Base-by-base conservation (phyloP, 2,113 vertebrate genomes). In the Atlantisia rogersi region DNA sequence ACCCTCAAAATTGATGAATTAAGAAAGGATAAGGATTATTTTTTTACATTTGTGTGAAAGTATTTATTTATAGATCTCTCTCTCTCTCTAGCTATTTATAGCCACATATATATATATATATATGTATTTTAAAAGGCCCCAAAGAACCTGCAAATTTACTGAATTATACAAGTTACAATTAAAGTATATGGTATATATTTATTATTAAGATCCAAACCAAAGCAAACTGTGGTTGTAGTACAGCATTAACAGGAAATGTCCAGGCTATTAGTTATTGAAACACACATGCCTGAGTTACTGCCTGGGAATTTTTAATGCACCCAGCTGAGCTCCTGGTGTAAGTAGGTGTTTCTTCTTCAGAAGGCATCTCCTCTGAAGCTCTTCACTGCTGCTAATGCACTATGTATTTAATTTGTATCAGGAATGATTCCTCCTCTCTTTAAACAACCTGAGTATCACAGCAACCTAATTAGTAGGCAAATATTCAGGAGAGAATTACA, bases 211-310 rank as follows among this genome's bases (percentile, higher is more conserved):
- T 82, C 74, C 73, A 87, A 94, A 94, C 29, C 90, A 96, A 95
- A 97, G 94, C 94, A 96, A 96, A 92, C 73, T 91, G 88, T 85
- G 96, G 79, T 88, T 96, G 68, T 60, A 83, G 76, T 83, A 81
- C 60, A 86, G 58, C 44, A 82, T 95, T 92, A 96, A 96, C 95
- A 96, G 96, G 96, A 97, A 97, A 95, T 91, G 83, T 95, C 83
- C 83, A 84, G 73, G 62, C 88, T 79, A 84, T 94, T 96, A 94
- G 90, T 91, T 97, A 93, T n/a, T 84, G 86, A 95, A 97, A 92
- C 86, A 64, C 42, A 80, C 15, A 82, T 60, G 80, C 35, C 77
- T 87, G 69, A 94, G 86, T 83, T 94, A 65, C 95, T 96, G 95
- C 88, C 83, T 94, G 77, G 86, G 94, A 93, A 82, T 82, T 95